phyloP scores from a whole-genome alignment of 64 coral and sea anemone genomes.

The Porites lutea region DNA sequence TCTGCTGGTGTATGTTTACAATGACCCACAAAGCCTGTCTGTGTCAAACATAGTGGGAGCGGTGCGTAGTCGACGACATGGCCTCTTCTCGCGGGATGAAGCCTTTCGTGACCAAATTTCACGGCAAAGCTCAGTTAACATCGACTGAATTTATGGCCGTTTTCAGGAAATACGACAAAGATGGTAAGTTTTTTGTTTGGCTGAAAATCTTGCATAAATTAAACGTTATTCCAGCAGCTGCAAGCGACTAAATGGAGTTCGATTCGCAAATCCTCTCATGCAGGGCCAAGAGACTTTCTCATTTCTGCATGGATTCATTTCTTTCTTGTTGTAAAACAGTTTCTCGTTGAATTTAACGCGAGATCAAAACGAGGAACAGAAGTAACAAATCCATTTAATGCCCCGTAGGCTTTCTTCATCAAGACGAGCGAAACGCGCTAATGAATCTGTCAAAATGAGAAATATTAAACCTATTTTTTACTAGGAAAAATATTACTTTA shows the following conservation, averaged over 20 bases:
- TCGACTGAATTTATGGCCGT: constrained; percentile 63
- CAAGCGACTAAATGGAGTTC: background rate
- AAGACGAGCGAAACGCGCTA: background rate
- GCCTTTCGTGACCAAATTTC: constrained; percentile 37
- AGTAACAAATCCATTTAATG: background rate
- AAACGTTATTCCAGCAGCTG: background rate
- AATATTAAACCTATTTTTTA: background rate
- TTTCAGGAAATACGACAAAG: constrained; percentile 75
- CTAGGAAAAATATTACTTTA: background rate
- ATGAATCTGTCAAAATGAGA: background rate
- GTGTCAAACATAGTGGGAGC: background rate
- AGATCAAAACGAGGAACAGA: background rate
- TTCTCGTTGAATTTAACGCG: background rate
- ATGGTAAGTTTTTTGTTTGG: constrained; percentile 48
- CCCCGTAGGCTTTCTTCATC: background rate
- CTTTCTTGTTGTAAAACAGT: background rate
- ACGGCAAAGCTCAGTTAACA: constrained; percentile 45
- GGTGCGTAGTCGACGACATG: background rate
- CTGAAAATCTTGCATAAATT: background rate
- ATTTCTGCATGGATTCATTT: background rate
- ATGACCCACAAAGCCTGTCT: background rate
- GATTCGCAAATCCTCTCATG: too few species aligned
- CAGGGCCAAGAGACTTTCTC: too few species aligned
- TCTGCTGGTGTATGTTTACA: constrained; percentile 19
- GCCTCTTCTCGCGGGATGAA: constrained; percentile 21